Evolutionary conservation across 92 coral and sea anemone genomes (phyloP).

Genomic region (Blastomussa wellsi): DNA sequence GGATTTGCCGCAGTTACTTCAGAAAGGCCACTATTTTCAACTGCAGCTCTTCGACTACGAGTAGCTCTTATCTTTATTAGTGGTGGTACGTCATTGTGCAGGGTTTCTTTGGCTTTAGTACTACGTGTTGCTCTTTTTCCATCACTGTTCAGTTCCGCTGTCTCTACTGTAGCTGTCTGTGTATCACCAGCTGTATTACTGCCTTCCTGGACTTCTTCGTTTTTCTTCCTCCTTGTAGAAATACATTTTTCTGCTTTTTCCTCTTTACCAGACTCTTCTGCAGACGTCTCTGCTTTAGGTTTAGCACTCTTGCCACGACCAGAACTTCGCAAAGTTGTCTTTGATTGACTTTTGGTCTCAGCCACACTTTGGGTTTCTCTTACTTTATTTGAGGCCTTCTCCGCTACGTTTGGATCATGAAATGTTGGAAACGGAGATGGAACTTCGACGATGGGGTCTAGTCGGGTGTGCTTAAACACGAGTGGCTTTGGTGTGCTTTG

Average conservation of each 20-base stretch:
- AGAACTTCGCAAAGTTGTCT: background rate
- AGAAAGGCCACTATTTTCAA: background rate
- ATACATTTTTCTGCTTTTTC: background rate
- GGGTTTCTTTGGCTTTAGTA: background rate
- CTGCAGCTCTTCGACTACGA: background rate
- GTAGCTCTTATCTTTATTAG: background rate
- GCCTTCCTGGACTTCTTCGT: background rate
- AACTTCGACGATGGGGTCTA: constrained; percentile 84
- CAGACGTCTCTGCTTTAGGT: background rate
- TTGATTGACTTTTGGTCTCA: background rate
- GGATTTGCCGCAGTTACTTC: background rate
- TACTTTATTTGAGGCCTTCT: background rate
- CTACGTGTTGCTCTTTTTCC: constrained; percentile 11
- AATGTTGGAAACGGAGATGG: constrained; percentile 70
- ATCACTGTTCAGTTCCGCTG: background rate
- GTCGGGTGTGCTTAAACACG: constrained; percentile 69
- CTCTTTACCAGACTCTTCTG: background rate
- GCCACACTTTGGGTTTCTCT: background rate
- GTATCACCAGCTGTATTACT: background rate
- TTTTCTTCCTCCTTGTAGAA: background rate
- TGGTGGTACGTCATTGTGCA: background rate
- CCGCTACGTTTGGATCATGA: background rate
- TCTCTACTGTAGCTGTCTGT: background rate
- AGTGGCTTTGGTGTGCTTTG: constrained; percentile 84
- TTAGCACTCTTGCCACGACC: constrained; percentile 4